Base-by-base conservation (phyloP, 2,888 invertebrate species). In the Tenodera sinensis region DNA sequence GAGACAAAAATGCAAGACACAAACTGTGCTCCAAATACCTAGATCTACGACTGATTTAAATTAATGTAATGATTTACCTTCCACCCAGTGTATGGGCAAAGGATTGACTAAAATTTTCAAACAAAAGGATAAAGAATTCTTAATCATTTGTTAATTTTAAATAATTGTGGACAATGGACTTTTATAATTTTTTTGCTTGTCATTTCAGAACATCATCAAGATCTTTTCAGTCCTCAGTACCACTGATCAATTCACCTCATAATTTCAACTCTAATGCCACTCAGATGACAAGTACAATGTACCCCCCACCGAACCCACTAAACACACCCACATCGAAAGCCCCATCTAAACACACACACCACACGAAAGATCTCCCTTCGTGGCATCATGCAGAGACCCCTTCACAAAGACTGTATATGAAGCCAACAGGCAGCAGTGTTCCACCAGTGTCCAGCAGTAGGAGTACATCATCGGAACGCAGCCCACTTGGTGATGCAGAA, bases 331-430 rank as follows among this genome's bases (percentile, higher is more conserved):
- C 88, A 25, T 71, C 83, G 2, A 88, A 88, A 84, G 83, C 88
- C 28, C 54, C 87, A 42, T 28, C 47, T 14, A 87, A 87, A 42
- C 87, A 87, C 71, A 47, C 85, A n/a, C 54, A 85, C 6, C 54
- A 85, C 15, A 34, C 87, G 9, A 87, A 87, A 82, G 87, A 87
- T 87, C 87, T 83, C 87, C 30, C 34, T 83, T 87, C 87, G n/a
- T 87, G 87, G 87, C 83, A 87, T 34, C 30, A 83, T 30, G 83
- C 87, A 25, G 30, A 42, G 42, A 71, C 82, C 34, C 87, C 54
- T 71, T 71, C 54, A n/a, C 87, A 87, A 87, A 83, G 87, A 87
- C 87, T 87, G 83, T 71, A 71, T 71, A 71, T 71, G 54, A 71
- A 71, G 54, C 54, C 54, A 71, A 71, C 54, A 4, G 54, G 54